Conservation (phyloP, 30 jellyfish, hydroid and myxozoan genomes). For the Hydra vulgaris region DNA sequence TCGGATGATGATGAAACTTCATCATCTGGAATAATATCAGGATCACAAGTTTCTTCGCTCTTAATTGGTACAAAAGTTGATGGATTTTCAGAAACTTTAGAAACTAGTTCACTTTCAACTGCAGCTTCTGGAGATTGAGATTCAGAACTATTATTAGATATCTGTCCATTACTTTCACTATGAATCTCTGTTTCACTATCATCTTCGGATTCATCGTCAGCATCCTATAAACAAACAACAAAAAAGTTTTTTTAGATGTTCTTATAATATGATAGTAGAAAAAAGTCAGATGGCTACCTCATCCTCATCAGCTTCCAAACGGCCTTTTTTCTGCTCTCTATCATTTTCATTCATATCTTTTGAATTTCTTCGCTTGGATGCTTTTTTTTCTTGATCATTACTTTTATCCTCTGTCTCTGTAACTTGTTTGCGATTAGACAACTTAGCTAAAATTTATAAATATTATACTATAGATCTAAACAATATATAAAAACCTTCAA, state of each 20-base stretch:
- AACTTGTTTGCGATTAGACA: background rate
- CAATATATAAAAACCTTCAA: too few relatives aligned
- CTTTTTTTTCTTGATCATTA: background rate
- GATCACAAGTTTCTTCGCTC: background rate
- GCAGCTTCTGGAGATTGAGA: constrained; percentile 18
- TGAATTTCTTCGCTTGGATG: background rate
- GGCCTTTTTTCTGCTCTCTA: background rate
- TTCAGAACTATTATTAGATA: constrained; percentile 27
- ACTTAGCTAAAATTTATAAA: constrained; percentile 1
- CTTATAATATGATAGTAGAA: background rate
- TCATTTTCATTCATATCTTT: background rate
- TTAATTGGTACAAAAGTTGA: constrained; percentile 21
- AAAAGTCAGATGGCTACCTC: background rate
- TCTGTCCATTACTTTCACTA: constrained; percentile 30
- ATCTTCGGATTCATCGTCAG: constrained; percentile 50
- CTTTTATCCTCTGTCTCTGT: background rate
- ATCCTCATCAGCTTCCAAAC: constrained; percentile 7
- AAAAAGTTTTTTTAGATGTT: background rate
- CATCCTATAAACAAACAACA: constrained; percentile 18
- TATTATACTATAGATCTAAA: too few relatives aligned
- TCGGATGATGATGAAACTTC: constrained; percentile 52
- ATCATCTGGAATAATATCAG: constrained; percentile 16
- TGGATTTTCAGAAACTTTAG: background rate
- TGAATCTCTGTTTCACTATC: constrained; percentile 50
- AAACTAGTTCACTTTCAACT: background rate